Evolutionary conservation across 2,797 vertebrate species (phyloP), one percentile per base, ranked within the genome.

Genomic region (Sebastes taczanowskii): DNA sequence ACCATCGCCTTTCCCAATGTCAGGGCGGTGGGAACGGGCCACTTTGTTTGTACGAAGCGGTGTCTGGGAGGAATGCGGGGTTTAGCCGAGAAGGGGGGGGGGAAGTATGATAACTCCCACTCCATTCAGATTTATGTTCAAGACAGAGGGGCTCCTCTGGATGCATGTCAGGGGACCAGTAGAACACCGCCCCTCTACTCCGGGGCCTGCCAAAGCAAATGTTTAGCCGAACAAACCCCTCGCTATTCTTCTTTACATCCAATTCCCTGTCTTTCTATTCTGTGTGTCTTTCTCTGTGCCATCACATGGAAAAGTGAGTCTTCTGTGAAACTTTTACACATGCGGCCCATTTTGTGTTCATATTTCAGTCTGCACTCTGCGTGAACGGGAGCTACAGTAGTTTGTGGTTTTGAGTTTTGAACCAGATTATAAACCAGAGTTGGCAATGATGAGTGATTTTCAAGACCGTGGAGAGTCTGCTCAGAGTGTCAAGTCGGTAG

Each of bases 31-130:
- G 93, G 94, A 94, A 94, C 91, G 59, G 91, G 89, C 89, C 86
- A 93, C 92, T 94, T 94, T 95, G 93, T 94, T 94, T 94, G 92
- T 87, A 84, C 23, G 88, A 92, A 92, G 92, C 60, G 11, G 91
- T 90, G 91, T 92, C 91, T 93, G 86, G 82, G 92, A 94, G 92
- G 92, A 95, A 95, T 95, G 93, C n/a, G 9, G 91, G 91, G 81
- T 94, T 94, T 91, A 89, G 90, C 67, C 4, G 10, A 77, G 90
- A 85, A 87, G 18, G 71, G 27, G 29, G 59, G 85, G 85, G 81
- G 74, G 23, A 70, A 83, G 86, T 82, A 91, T 92, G 93, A 94
- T 93, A 93, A 95, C 92, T 93, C 91, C 93, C 90, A 90, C 91
- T 93, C 91, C 84, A 90, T 92, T 93, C 89, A 92, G 90, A 94